These are phyloP conservation scores for Leucophenga montana DNA, from an alignment of 2,888 invertebrate species.

Conservation along the genomic window DNA sequence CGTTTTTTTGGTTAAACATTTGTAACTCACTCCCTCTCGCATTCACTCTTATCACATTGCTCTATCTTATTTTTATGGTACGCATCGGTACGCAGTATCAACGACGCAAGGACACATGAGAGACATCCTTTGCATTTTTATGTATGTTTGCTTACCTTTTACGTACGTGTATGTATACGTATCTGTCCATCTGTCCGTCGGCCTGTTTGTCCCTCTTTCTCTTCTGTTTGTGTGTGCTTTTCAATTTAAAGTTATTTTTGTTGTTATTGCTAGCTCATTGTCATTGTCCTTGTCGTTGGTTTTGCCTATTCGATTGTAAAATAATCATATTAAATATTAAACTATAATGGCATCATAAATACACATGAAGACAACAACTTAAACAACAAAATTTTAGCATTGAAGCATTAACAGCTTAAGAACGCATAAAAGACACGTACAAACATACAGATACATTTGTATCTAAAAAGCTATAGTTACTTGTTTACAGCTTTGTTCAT, in stretches of 20 bases:
- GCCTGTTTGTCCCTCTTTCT: slow-evolving; percentile 30
- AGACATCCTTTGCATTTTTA: slow-evolving; percentile 58
- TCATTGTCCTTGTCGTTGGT: slow-evolving; percentile 1
- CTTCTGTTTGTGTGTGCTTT: slow-evolving; percentile 50
- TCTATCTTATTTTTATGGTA: too few relatives aligned
- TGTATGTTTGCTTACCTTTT: slow-evolving; percentile 32
- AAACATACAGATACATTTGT: slow-evolving; percentile 13
- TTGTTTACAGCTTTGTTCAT: too few relatives aligned
- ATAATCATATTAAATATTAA: slow-evolving; percentile 26
- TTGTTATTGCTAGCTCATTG: slow-evolving; percentile 13
- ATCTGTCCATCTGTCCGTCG: background rate
- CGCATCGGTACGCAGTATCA: background rate
- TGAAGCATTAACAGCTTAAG: slow-evolving; percentile 3
- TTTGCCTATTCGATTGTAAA: slow-evolving; percentile 15
- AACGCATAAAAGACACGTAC: slow-evolving; percentile 18
- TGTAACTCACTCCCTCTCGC: too few relatives aligned
- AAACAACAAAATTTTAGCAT: slow-evolving; percentile 16
- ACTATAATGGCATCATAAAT: slow-evolving; percentile 10
- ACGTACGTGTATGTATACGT: slow-evolving; percentile 19
- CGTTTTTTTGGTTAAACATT: too few relatives aligned
- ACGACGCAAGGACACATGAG: slow-evolving; percentile 46
- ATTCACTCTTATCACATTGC: too few relatives aligned
- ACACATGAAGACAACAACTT: slow-evolving; percentile 4
- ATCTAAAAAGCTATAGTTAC: slow-evolving; percentile 11
- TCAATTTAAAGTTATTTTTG: slow-evolving; percentile 40